phyloP scores from a whole-genome alignment of 2,888 invertebrate genomes.

The Corbicula japonica region DNA sequence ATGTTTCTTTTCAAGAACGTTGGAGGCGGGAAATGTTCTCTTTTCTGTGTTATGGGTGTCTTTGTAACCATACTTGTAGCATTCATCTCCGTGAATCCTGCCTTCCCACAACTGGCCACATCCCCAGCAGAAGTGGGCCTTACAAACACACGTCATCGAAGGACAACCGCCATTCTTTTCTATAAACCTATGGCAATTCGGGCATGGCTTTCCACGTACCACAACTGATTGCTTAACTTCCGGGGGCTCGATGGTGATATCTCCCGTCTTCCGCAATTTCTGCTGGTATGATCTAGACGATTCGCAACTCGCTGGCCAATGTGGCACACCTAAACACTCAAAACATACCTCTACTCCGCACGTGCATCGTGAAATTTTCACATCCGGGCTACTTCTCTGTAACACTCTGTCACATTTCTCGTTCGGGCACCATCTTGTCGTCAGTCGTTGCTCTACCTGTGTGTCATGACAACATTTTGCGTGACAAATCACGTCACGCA shows the following conservation, averaged over 20 bases:
- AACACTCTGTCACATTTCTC: constrained; percentile 68
- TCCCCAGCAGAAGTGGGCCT: constrained; percentile 72
- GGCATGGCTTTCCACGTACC: constrained; percentile 72
- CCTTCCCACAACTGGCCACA: constrained; percentile 59
- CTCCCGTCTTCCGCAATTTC: constrained; percentile 56
- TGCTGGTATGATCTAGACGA: constrained; percentile 50
- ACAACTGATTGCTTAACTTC: constrained; percentile 24
- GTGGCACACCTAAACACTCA: constrained; percentile 68
- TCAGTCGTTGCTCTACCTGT: constrained; percentile 54
- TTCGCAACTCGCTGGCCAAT: constrained; percentile 75
- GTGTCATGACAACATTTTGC: constrained; percentile 58
- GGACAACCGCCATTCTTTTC: constrained; percentile 74
- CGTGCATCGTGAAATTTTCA: constrained; percentile 54
- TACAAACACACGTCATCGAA: constrained; percentile 69
- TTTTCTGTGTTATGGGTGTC: constrained; percentile 25
- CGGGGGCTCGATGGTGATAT: constrained; percentile 42
- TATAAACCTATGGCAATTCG: constrained; percentile 69
- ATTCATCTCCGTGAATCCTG: constrained; percentile 13
- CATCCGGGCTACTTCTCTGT: constrained; percentile 28
- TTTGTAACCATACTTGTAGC: constrained; percentile 26
- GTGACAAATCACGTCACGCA: constrained; percentile 47
- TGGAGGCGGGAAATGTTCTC: constrained; percentile 6
- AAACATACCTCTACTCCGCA: constrained; percentile 72
- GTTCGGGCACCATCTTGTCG: constrained; percentile 50
- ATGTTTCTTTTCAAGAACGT: not conserved